Conservation (phyloP, 2,888 invertebrate genomes). For the Apamea crenata region DNA sequence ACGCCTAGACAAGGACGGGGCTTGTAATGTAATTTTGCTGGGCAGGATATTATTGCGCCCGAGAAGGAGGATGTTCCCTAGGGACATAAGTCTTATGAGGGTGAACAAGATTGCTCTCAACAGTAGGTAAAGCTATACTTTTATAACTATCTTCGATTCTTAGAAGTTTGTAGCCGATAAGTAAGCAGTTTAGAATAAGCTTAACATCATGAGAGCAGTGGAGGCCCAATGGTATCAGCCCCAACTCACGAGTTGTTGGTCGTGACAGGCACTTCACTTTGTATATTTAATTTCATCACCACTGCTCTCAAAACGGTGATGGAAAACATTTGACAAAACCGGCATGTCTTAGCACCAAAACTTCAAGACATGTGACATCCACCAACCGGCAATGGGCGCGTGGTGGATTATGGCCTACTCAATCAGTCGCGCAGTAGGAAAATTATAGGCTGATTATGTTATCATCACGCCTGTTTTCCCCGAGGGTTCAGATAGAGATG, state of each 20-base stretch:
- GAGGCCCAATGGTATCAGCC: no score
- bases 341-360: no score
- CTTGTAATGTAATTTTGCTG: conserved; percentile 32
- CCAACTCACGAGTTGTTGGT: no score
- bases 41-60: conserved; percentile 15
- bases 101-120: background rate
- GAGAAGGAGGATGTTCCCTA: conserved; percentile 9
- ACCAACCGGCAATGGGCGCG: no score
- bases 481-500: background rate
- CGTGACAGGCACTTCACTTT: no score
- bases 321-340: no score
- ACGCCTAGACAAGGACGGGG: background rate
- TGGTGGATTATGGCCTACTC: no score
- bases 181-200: background rate
- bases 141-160: background rate
- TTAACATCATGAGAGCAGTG: background rate
- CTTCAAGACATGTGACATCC: no score
- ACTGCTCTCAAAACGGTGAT: no score
- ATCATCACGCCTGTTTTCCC: background rate
- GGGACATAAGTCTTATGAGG: conserved; percentile 15
- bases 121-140: background rate
- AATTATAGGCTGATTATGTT: no score
- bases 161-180: background rate
- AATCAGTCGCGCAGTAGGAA: no score
- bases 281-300: no score